phyloP scores from a whole-genome alignment of 2,113 vertebrate genomes.

The Campylomormyrus numenius region DNA sequence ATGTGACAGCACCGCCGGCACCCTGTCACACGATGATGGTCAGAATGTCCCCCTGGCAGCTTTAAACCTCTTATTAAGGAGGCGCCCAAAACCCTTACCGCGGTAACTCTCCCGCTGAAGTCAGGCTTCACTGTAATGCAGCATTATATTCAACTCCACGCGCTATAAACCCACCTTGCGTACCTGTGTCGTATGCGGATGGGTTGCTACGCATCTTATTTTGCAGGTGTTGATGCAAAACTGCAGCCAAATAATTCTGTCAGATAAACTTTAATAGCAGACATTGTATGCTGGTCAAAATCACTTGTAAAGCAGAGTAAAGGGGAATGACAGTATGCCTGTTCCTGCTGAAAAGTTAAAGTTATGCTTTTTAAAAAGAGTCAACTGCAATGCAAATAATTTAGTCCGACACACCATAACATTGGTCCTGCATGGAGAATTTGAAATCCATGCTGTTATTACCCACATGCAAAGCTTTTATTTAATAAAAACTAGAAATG shows the following conservation, averaged over 20 bases:
- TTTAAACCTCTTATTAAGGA: slow-evolving; percentile 44
- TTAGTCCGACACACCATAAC: background rate
- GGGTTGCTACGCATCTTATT: background rate
- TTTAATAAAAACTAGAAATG: background rate
- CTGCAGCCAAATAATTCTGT: background rate
- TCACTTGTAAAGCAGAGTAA: background rate
- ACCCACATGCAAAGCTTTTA: background rate
- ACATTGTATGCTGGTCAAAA: background rate
- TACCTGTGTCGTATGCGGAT: background rate
- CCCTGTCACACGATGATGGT: slow-evolving; percentile 31
- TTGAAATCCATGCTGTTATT: background rate
- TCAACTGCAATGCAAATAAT: background rate
- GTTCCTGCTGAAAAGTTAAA: background rate
- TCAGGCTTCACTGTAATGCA: background rate
- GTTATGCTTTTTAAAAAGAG: background rate
- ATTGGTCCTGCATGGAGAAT: background rate
- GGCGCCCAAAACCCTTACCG: slow-evolving; percentile 12
- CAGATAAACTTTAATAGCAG: background rate
- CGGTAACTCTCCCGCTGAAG: background rate
- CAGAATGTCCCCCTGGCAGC: slow-evolving; percentile 39
- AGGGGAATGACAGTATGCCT: background rate
- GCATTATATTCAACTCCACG: background rate
- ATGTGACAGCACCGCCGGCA: slow-evolving; percentile 31
- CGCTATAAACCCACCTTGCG: slow-evolving; percentile 1
- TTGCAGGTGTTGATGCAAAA: slow-evolving; percentile 21